Base-by-base conservation (phyloP, 2,888 invertebrate genomes). In the Holacanthella duospinosa region DNA sequence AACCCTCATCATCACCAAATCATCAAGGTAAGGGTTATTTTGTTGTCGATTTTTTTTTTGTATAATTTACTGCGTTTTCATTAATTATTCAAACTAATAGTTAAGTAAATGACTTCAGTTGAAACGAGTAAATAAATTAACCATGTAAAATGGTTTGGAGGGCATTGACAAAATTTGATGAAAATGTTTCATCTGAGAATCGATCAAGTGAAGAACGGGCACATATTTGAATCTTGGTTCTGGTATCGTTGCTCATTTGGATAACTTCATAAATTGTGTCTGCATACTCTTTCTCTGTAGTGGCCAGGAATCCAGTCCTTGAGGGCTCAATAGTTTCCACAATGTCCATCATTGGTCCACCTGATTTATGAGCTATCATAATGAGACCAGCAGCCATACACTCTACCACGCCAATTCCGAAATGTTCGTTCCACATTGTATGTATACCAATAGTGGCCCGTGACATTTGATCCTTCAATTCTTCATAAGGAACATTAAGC, bases 391-490 rank as follows among this genome's bases (percentile, higher is more conserved):
- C 94, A 16, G 99, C 97, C 95, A 99, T 94, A 74, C 89, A 87
- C 76, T 99, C 99, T 19, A 99, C 99, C 26, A 99, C 85, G 64
- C 93, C 88, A 73, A 99, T 99, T 53, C 99, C 99, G 78, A 99
- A 99, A 79, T 99, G 99, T 77, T 99, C 99, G 78, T 99, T 94
- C 86, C 91, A 89, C 97, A 99, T 99, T 29, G 97, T 91, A 76
- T 99, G 99, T 43, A 99, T 79, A 0, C 93, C 97, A 68, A 97
- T 85, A 57, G 83, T 82, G 36, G 87, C 83, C 62, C 77, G 74
- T 2, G 75, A 67, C 76, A 92, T 84, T 71, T 88, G 82, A 62
- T 83, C 80, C 64, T 90, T 81, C 60, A 99, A 80, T 57, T 89
- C 87, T 0, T 85, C 80, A 77, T 89, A 93, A 0, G 89, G 80